A percentile compares a stretch with the other conserved stretches of the same genome.
Conservation (phyloP, 2,888 invertebrate species). For the Temnothorax rugatulus region DNA sequence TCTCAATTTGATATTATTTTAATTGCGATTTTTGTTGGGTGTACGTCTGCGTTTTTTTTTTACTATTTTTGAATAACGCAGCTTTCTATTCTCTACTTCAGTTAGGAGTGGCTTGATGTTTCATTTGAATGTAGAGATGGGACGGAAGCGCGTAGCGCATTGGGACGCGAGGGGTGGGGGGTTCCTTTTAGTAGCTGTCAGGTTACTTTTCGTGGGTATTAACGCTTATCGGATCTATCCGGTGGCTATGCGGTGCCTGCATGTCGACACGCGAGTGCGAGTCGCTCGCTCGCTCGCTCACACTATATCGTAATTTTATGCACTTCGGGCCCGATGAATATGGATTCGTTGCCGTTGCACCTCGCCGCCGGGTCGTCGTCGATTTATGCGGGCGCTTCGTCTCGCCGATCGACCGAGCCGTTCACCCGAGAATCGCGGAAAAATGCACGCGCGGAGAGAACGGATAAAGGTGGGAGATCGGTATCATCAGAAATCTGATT, state of each 20-base stretch:
- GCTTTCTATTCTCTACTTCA: not conserved
- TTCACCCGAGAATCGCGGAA: constrained; percentile 67
- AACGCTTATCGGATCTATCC: constrained; percentile 77
- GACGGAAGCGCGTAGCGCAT: constrained; percentile 54
- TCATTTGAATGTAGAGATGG: not conserved
- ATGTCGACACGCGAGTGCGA: constrained; percentile 77
- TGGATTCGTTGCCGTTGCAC: constrained; percentile 81
- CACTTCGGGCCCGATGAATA: constrained; percentile 83
- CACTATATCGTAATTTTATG: constrained; percentile 84
- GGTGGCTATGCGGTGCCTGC: constrained; percentile 71
- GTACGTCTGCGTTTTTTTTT: not conserved
- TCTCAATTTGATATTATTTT: not conserved
- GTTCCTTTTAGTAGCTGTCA: constrained; percentile 57
- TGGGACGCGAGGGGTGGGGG: not conserved
- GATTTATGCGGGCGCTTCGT: constrained; percentile 70
- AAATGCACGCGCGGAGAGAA: constrained; percentile 47
- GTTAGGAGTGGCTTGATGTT: not conserved
- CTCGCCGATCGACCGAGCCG: constrained; percentile 68
- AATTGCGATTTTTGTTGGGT: not conserved
- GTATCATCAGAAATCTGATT: constrained; percentile 1
- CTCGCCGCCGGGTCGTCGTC: constrained; percentile 65
- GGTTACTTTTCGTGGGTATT: constrained; percentile 74
- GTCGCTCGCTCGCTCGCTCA: constrained; percentile 63
- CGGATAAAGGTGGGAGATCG: not conserved
- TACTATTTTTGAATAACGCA: not conserved